Base-by-base conservation (phyloP, 2,113 vertebrate species). In the Bothrops jararaca region DNA sequence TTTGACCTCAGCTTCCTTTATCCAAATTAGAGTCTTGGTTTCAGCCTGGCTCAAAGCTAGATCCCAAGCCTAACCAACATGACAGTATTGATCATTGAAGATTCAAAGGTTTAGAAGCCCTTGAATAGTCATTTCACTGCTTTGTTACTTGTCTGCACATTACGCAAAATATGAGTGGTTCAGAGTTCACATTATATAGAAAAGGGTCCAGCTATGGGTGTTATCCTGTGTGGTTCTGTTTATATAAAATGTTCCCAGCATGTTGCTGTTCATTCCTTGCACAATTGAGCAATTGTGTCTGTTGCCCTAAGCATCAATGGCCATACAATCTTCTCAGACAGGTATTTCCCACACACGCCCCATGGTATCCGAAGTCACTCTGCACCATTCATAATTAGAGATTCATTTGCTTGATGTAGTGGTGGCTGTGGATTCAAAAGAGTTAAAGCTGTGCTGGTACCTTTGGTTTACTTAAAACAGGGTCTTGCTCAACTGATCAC, bases 381-480 rank as follows among this genome's bases (percentile, higher is more conserved):
- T 13, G 4, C 64, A 57, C 12, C 26, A 24, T 58, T 90, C n/a
- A 60, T 53, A 26, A 86, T 52, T 85, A 60, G 88, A 48, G 12
- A 20, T 45, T 52, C 8, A 4, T 52, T 20, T 92, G 18, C 45
- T 54, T 5, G 29, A 45, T 8, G 7, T 5, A 6, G 34, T 58
- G 45, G 7, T 80, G 20, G 64, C 39, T 34, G 10, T 39, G 42
- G 53, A 11, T 45, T 92, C 74, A 50, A 90, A 92, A 86, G 10
- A 11, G 88, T 90, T 92, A 92, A 92, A 50, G 2, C 26, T 74
- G 22, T 56, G 8, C 52, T 34, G 39, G 53, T 89, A 34, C 90
- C 85, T 94, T 92, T 92, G 92, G 90, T 94, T 96, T 92, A 90
- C 92, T 94, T 86, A 4, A 1, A 87, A 86, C 85, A 56, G n/a